Conservation (phyloP, 2,888 invertebrate species). For the Trissoscelio sp. region DNA sequence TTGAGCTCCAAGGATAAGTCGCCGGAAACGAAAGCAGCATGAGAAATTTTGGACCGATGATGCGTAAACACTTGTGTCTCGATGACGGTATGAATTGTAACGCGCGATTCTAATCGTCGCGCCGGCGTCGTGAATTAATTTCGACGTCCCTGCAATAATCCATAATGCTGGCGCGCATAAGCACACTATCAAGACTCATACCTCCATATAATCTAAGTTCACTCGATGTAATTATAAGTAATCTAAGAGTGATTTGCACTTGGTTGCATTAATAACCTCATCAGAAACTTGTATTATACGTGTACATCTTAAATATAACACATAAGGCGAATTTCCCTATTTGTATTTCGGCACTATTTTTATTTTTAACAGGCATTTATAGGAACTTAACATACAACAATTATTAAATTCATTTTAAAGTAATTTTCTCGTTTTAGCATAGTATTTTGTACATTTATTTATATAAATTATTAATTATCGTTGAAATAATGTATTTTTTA, state of each 20-base stretch:
- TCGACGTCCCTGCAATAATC: slow-evolving; percentile 36
- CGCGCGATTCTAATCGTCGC: slow-evolving; percentile 29
- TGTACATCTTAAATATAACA: slow-evolving; percentile 39
- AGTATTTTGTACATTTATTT: no score
- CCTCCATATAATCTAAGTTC: slow-evolving; percentile 67
- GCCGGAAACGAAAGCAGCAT: slow-evolving; percentile 11
- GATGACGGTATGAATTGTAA: slow-evolving; percentile 27
- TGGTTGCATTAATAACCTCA: slow-evolving; percentile 51
- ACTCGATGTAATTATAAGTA: slow-evolving; percentile 67
- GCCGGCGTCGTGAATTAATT: slow-evolving; percentile 53
- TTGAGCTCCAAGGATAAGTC: slow-evolving; percentile 76
- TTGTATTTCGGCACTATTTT: not conserved
- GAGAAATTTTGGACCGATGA: slow-evolving; percentile 42
- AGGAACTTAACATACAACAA: no score
- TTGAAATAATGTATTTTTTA: no score
- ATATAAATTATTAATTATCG: no score
- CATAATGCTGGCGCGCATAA: slow-evolving; percentile 47
- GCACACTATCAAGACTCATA: slow-evolving; percentile 54
- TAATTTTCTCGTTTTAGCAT: no score
- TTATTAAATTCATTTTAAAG: no score
- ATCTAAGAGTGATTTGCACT: slow-evolving; percentile 67
- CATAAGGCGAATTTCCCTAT: not conserved
- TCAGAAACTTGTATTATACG: slow-evolving; percentile 65
- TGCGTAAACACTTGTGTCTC: slow-evolving; percentile 54
- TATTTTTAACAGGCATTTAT: no score